Base-by-base conservation (phyloP, 2,888 invertebrate genomes). In the Lottia scabra region DNA sequence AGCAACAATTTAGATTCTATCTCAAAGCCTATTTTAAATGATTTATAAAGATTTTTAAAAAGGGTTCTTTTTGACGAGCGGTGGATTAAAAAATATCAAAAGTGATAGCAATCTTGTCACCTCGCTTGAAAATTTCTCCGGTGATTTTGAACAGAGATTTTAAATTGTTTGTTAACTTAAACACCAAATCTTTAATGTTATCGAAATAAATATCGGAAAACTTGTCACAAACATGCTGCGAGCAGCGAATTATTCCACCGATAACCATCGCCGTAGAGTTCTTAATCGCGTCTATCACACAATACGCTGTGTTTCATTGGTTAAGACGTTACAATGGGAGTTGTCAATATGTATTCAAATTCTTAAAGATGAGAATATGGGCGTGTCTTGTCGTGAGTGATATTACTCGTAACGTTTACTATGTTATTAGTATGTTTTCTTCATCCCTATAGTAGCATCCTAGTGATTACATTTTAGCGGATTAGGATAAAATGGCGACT, bases 111-210 rank as follows among this genome's bases (percentile, higher is more conserved):
- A 38, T 38, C 38, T 38, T 38, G 38, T 38, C 38, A 38, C 38
- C 38, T 38, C 38, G 38, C 38, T 8, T 38, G 8, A 38, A 38
- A 38, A 38, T 38, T 38, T 38, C 38, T 38, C 38, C 38, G 38
- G 10, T 38, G 38, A 38, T 38, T 38, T 38, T 38, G 38, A 38
- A 38, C 38, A 38, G 38, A 38, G 38, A 38, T 38, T 38, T 56
- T 56, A 56, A 56, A 56, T 56, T 56, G 56, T 56, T 56, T 56
- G 56, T 56, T 56, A 56, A 23, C 13, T 3, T 56, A 56, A 56
- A 56, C 56, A 56, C 56, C 23, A 56, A 56, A 56, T 23, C 19
- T 23, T 23, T 23, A 56, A 56, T 23, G 56, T 56, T 56, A 56
- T 56, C 56, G 56, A 56, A 56, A 10, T 23, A 19, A n/a, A 56